Conservation (phyloP, 1,140 invertebrate genomes). For the Heliothis subflexa region DNA sequence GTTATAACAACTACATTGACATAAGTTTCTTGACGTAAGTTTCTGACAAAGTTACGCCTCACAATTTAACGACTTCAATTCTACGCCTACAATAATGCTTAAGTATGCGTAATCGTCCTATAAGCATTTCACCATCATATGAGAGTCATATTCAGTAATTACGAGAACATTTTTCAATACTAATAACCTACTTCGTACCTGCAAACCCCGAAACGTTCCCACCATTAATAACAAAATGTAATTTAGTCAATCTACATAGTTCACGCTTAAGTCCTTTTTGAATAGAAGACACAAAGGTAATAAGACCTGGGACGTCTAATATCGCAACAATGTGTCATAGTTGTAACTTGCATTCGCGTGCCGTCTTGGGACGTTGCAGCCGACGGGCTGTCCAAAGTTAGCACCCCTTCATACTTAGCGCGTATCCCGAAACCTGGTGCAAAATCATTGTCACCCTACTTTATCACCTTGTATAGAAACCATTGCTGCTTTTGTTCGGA, state of each 20-base stretch:
- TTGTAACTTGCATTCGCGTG: slow-evolving; percentile 43
- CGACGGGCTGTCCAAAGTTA: slow-evolving; percentile 66
- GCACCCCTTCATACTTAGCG: slow-evolving; percentile 64
- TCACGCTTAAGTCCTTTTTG: slow-evolving; percentile 1
- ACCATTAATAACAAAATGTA: background rate
- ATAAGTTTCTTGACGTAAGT: no score
- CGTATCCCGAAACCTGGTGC: slow-evolving; percentile 46
- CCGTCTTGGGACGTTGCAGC: slow-evolving; percentile 48
- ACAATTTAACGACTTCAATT: no score
- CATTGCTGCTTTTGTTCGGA: slow-evolving; percentile 49
- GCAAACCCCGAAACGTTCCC: background rate
- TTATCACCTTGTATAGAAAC: background rate
- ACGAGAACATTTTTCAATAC: no score
- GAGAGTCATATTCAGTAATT: no score
- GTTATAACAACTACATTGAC: no score
- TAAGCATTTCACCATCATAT: no score
- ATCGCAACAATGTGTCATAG: slow-evolving; percentile 45
- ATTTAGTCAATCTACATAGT: background rate
- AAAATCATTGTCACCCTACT: slow-evolving; percentile 44
- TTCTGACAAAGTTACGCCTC: no score
- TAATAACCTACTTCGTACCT: no score
- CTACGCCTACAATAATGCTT: no score
- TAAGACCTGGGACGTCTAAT: slow-evolving; percentile 39
- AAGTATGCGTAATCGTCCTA: no score
- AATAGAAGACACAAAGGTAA: slow-evolving; percentile 32